These are phyloP conservation scores for Rhogogaster chlorosoma DNA, from an alignment of 2,888 invertebrate species.

Conservation along the genomic window DNA sequence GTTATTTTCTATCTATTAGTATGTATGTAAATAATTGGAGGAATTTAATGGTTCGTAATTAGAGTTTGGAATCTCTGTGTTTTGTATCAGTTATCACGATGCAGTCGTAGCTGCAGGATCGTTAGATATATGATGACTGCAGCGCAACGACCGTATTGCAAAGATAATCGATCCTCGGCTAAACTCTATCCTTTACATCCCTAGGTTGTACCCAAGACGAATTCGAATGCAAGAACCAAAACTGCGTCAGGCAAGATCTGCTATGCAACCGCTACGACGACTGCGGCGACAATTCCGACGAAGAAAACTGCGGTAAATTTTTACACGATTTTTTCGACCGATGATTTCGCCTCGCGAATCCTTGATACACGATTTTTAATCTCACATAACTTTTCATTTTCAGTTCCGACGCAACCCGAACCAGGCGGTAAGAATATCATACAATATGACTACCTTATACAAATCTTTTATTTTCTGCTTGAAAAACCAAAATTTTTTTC, in stretches of 20 bases:
- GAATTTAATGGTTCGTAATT: slow-evolving; percentile 33
- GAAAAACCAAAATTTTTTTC: neutral
- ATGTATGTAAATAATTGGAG: slow-evolving; percentile 15
- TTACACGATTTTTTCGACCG: neutral
- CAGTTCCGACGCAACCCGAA: neutral
- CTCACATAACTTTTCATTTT: neutral
- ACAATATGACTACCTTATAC: neutral
- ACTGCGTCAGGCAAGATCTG: slow-evolving; percentile 79
- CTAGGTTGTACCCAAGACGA: slow-evolving; percentile 84
- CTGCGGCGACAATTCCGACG: slow-evolving; percentile 79
- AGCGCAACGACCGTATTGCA: slow-evolving; percentile 48
- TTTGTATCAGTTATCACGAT: slow-evolving; percentile 6
- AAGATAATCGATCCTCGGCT: slow-evolving; percentile 27
- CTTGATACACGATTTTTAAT: neutral
- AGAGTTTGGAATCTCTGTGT: slow-evolving; percentile 25
- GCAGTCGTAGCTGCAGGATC: neutral
- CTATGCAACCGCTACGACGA: slow-evolving; percentile 78
- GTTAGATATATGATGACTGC: neutral
- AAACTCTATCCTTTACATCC: slow-evolving; percentile 56
- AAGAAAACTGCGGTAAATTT: slow-evolving; percentile 70
- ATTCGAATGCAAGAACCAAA: slow-evolving; percentile 85
- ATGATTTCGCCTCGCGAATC: neutral
- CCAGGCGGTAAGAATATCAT: neutral
- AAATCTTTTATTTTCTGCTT: neutral
- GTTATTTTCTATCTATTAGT: neutral